These are phyloP conservation scores for Amyelois transitella DNA, from an alignment of 1,140 invertebrate genomes.

Conservation along the genomic window DNA sequence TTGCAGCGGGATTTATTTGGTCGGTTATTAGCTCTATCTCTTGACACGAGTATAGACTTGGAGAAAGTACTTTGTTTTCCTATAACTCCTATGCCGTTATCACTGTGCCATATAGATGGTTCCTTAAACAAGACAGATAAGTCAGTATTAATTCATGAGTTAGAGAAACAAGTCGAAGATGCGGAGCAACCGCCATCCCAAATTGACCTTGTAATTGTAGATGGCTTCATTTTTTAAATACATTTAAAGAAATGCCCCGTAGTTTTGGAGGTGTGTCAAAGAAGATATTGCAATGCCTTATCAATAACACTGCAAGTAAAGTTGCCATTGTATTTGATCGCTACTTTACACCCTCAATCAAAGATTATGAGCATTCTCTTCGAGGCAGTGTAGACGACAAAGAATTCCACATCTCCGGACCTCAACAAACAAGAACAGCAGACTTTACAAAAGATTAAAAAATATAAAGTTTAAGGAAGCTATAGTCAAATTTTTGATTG, in stretches of 20 bases:
- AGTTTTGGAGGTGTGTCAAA: conserved; percentile 30
- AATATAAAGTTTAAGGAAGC: conserved; percentile 44
- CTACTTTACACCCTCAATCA: conserved; percentile 25
- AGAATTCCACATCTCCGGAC: conserved; percentile 28
- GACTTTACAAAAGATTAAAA: conserved; percentile 34
- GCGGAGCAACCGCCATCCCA: conserved; percentile 13
- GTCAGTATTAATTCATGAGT: conserved; percentile 12
- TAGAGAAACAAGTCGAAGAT: conserved; percentile 8
- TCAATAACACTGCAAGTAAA: conserved; percentile 15
- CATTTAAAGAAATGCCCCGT: too few relatives aligned
- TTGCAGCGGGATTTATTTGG: conserved; percentile 34
- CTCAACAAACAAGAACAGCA: conserved; percentile 20
- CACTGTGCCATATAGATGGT: conserved; percentile 30
- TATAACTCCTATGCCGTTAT: conserved; percentile 26
- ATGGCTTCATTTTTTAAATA: conserved; percentile 36
- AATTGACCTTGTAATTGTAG: conserved; percentile 27
- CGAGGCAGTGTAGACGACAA: conserved; percentile 22
- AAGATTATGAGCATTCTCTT: conserved; percentile 30
- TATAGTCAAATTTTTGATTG: conserved; percentile 41
- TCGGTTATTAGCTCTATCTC: conserved; percentile 17
- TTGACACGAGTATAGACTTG: conserved; percentile 18
- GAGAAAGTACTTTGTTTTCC: conserved; percentile 23
- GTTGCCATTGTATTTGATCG: conserved; percentile 21
- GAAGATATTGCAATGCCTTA: conserved; percentile 19
- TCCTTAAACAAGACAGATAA: conserved; percentile 19